These are phyloP conservation scores for Recurvirostra avosetta DNA, from an alignment of 2,113 vertebrate genomes.

Conservation along the genomic window DNA sequence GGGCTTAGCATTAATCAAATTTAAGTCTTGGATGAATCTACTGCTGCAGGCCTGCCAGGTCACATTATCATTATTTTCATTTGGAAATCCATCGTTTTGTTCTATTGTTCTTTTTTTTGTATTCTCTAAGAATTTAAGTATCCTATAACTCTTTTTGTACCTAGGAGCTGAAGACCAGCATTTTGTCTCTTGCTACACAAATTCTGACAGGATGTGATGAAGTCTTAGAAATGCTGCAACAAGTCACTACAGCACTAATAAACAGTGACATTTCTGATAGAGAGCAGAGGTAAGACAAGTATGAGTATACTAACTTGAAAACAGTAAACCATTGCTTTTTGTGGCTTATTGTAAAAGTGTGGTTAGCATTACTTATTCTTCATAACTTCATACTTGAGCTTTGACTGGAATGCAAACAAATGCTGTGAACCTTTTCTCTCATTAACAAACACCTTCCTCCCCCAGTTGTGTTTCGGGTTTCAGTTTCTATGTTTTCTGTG, in stretches of 20 bases:
- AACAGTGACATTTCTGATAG: slow-evolving; percentile 89
- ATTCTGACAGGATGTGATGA: slow-evolving; percentile 96
- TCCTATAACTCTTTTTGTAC: slow-evolving; percentile 22
- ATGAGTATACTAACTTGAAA: not conserved
- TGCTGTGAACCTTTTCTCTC: not conserved
- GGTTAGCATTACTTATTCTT: not conserved
- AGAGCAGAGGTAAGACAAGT: slow-evolving; percentile 84
- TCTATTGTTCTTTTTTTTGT: not conserved
- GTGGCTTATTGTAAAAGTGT: not conserved
- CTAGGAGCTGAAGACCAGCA: slow-evolving; percentile 94
- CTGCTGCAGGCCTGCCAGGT: slow-evolving; percentile 66
- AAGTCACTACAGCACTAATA: slow-evolving; percentile 93
- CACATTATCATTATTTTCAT: slow-evolving; percentile 66
- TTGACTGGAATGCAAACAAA: not conserved
- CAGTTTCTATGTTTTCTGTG: not conserved
- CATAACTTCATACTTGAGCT: not conserved
- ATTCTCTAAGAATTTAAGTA: not conserved
- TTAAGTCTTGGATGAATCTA: slow-evolving; percentile 60
- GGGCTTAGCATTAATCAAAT: slow-evolving; percentile 59
- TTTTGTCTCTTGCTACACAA: slow-evolving; percentile 92
- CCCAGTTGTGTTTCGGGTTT: not conserved
- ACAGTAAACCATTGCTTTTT: not conserved
- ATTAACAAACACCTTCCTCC: not conserved
- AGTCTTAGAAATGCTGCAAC: slow-evolving; percentile 95
- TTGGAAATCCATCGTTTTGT: slow-evolving; percentile 59